A percentile compares a stretch with the other conserved stretches of the same genome.
Conservation (phyloP, 1,140 invertebrate genomes). For the Dendroctonus valens region DNA sequence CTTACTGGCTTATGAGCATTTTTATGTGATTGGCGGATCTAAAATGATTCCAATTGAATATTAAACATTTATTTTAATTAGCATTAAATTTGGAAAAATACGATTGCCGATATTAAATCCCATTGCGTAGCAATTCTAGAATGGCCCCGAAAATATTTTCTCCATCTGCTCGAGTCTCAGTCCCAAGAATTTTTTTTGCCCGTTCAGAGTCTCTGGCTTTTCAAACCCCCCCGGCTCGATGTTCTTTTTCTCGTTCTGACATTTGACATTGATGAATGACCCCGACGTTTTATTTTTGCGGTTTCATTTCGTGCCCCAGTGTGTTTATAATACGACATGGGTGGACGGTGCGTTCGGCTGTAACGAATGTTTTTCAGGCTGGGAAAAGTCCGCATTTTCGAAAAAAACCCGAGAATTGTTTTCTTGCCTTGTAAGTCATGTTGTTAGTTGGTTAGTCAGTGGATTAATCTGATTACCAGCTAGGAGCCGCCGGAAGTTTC, state of each 20-base stretch:
- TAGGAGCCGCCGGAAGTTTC: no score
- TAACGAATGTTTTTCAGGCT: constrained; percentile 13
- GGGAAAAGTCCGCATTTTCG: neutral
- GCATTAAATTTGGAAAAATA: no score
- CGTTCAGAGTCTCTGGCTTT: constrained; percentile 7
- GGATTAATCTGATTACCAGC: no score
- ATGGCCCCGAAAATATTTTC: neutral
- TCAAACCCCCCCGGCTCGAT: neutral
- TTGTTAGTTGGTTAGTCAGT: no score
- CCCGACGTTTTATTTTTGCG: constrained; percentile 13
- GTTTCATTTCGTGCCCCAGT: constrained; percentile 13
- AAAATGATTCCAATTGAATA: no score
- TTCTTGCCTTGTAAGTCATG: neutral
- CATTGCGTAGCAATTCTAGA: no score
- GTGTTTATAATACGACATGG: constrained; percentile 18
- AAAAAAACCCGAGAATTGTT: constrained; percentile 7
- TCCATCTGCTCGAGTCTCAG: neutral
- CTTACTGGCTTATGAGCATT: no score
- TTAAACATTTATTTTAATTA: no score
- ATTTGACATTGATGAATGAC: constrained; percentile 13
- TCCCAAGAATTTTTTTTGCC: neutral
- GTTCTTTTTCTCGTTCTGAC: constrained; percentile 2
- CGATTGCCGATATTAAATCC: no score
- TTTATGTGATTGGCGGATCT: no score
- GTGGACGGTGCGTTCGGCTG: constrained; percentile 8